Base-by-base conservation (phyloP, 2,797 vertebrate genomes). In the Agapornis canus region DNA sequence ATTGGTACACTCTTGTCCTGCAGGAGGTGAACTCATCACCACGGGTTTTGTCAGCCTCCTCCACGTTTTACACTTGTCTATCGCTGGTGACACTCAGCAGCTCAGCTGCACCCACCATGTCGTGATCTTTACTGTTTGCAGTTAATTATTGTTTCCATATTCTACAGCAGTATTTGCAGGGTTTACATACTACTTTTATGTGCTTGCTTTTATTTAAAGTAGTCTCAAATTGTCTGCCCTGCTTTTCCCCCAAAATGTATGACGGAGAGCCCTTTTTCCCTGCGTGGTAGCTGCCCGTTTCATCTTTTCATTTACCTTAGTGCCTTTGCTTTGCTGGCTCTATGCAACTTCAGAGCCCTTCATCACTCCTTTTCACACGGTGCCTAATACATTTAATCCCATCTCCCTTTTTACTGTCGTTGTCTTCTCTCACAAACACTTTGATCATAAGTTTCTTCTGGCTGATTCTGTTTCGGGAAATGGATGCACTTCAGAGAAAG, bases 291-390 rank as follows among this genome's bases (percentile, higher is more conserved):
- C 60, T 54, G 42, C 43, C n/a, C 5, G 23, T 65, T 73, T 56
- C 47, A 51, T 47, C 66, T 31, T 69, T 20, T 9, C 48, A 31
- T 70, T 73, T 61, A 22, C 42, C 42, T 14, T 4, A 5, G 11
- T 20, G 29, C 39, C 66, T 90, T 52, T 57, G 69, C 66, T 52
- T 52, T 76, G 73, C 45, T 64, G 73, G 29, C 54, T 45, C 39
- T 47, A 32, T 13, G 54, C 64, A 48, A 3, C 52, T 35, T 27
- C 79, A 77, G 37, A 80, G 64, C 69, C 54, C 69, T 52, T n/a
- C 78, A 17, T 2, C 0, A 1, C 42, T 76, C n/a, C 56, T 57
- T 37, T 72, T n/a, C 10, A 0, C 61, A 31, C 2, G 0, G 29
- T 15, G 22, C 59, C 80, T 4, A 27, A 31, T 6, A 19, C 29